A percentile compares a stretch with the other conserved stretches of the same genome.
phyloP scores from a whole-genome alignment of 2,888 invertebrate species.

The Calephelis perditalis region DNA sequence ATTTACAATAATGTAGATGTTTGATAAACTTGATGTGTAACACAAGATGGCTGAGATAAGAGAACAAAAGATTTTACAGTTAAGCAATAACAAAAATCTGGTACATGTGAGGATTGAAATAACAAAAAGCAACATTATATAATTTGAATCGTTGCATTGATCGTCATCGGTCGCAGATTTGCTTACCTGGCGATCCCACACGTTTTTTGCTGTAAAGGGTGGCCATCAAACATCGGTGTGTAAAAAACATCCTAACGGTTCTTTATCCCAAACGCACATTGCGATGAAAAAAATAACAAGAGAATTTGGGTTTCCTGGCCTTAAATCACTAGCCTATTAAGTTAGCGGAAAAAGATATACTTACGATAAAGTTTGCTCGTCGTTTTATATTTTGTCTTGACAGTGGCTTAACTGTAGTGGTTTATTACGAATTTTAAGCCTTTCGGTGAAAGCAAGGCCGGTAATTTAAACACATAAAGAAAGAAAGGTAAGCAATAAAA shows the following conservation, averaged over 20 bases:
- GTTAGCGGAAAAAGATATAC: neutral
- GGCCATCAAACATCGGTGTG: constrained; percentile 53
- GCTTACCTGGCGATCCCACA: constrained; percentile 64
- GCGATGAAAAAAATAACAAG: constrained; percentile 61
- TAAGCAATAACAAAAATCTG: constrained; percentile 49
- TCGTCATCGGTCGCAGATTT: constrained; percentile 64
- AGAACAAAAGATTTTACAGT: constrained; percentile 47
- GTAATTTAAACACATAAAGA: neutral
- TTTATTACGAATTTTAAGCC: neutral
- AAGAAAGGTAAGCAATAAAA: neutral
- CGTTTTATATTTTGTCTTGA: no score
- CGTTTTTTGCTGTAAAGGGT: constrained; percentile 65
- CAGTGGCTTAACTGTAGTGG: no score
- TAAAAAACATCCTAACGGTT: constrained; percentile 68
- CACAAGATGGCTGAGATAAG: constrained; percentile 28
- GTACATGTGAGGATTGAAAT: constrained; percentile 45
- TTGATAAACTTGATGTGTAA: constrained; percentile 21
- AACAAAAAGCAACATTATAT: constrained; percentile 47
- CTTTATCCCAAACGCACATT: constrained; percentile 65
- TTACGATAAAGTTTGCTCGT: neutral
- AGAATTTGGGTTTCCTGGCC: constrained; percentile 64
- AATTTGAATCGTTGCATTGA: constrained; percentile 54
- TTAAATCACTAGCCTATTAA: constrained; percentile 33
- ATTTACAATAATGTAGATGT: constrained; percentile 27
- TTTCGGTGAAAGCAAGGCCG: neutral